phyloP scores from a whole-genome alignment of 2,797 vertebrate species.

The Danio jaintianensis region DNA sequence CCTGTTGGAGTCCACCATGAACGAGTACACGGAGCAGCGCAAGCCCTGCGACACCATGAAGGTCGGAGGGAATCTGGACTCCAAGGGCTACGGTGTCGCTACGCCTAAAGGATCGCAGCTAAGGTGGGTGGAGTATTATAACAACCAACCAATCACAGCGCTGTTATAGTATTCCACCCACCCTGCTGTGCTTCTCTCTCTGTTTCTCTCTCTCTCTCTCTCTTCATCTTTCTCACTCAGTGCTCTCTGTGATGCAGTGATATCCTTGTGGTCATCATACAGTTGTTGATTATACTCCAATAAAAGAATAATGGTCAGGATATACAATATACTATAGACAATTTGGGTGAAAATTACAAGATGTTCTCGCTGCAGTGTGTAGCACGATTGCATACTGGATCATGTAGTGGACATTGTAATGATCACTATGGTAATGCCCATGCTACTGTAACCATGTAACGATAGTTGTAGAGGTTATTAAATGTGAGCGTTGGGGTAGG shows the following conservation, averaged over 20 bases:
- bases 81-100: conserved; percentile 98
- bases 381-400: no score
- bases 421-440: no score
- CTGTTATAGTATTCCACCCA: conserved; percentile 99
- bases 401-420: no score
- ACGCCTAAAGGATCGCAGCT: conserved; percentile 99
- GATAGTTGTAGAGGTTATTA: no score
- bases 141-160: conserved; percentile 88
- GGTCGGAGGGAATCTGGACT: conserved; percentile 99
- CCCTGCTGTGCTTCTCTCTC: conserved; percentile 94
- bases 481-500: no score
- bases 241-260: conserved; percentile 59
- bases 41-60: conserved; percentile 99
- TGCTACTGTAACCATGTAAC: no score
- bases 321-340: not conserved
- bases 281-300: not conserved
- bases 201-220: conserved; percentile 51
- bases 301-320: not conserved
- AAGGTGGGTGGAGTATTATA: conserved; percentile 99
- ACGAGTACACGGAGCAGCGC: conserved; percentile 98
- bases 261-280: not conserved
- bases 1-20: conserved; percentile 99
- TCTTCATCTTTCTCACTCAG: conserved; percentile 56
- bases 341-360: no score
- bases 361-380: no score